These are phyloP conservation scores for Metopolophium dirhodum DNA, from an alignment of 1,140 invertebrate genomes.

Conservation along the genomic window DNA sequence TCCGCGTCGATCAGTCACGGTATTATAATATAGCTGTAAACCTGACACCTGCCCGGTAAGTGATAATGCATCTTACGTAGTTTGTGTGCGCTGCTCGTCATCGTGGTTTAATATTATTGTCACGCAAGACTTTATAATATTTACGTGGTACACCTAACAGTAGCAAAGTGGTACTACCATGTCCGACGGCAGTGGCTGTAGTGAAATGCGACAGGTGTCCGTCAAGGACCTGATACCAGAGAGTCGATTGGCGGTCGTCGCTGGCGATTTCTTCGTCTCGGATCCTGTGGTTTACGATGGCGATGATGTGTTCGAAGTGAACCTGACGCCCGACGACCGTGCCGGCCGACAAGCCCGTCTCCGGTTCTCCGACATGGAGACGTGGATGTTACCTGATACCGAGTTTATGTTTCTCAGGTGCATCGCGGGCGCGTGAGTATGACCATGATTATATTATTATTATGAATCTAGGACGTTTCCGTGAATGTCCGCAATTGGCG, in stretches of 20 bases:
- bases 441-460: neutral
- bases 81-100: neutral
- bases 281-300: neutral
- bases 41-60: neutral
- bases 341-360: no score
- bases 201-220: neutral
- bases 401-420: neutral
- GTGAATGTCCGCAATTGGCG: no score
- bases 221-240: constrained; percentile 21
- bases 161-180: neutral
- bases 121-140: neutral
- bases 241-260: neutral
- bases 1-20: neutral
- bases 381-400: neutral
- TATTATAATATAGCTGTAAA: neutral
- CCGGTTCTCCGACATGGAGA: neutral
- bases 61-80: neutral
- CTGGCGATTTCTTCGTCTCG: neutral
- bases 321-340: neutral
- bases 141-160: neutral
- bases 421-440: neutral
- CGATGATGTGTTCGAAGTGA: constrained; percentile 19
- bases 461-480: neutral
- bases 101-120: neutral
- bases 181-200: neutral